Base-by-base conservation (phyloP, 2,888 invertebrate species). In the Sphaeridia pumilis region DNA sequence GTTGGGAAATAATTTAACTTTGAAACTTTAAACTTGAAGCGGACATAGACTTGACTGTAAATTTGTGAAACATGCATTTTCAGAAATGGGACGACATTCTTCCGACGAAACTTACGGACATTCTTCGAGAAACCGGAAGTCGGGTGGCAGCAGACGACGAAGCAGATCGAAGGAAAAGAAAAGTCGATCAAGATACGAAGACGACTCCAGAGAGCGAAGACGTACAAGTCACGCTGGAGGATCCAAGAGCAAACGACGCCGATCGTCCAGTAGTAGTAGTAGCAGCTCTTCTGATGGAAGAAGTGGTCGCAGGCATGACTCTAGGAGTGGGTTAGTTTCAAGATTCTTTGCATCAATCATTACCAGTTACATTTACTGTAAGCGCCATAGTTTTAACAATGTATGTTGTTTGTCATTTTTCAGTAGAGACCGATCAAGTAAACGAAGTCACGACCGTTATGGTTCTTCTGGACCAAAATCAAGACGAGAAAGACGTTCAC, bases 401-500 rank as follows among this genome's bases (percentile, higher is more conserved):
- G n/a, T n/a, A n/a, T n/a, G n/a, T n/a, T n/a, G n/a, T n/a, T n/a
- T n/a, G n/a, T n/a, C n/a, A n/a, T n/a, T n/a, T n/a, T n/a, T n/a
- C 17, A 43, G 28, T 21, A 46, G 34, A 43, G 46, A 49, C 21
- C 41, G 48, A 17, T 49, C 54, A 41, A 31, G 55, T n/a, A 53
- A 53, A 21, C 35, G 57, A 46, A 58, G 59, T 26, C 54, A 55
- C 4, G 49, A 46, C 24, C 49, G 56, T 20, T 42, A 52, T 21
- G 26, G 56, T 2, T 52, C 51, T 14, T 25, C 50, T 12, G 17
- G 51, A 3, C 38, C 35, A 35, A 52, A 38, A 56, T 49, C 46
- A 21, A 50, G 43, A 14, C 21, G 26, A 42, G 38, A 46, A 25
- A 44, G 44, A 7, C 17, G 49, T 20, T 54, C 50, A 12, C 44